phyloP scores from a whole-genome alignment of 2,797 vertebrate genomes.

The Vespertilio murinus region DNA sequence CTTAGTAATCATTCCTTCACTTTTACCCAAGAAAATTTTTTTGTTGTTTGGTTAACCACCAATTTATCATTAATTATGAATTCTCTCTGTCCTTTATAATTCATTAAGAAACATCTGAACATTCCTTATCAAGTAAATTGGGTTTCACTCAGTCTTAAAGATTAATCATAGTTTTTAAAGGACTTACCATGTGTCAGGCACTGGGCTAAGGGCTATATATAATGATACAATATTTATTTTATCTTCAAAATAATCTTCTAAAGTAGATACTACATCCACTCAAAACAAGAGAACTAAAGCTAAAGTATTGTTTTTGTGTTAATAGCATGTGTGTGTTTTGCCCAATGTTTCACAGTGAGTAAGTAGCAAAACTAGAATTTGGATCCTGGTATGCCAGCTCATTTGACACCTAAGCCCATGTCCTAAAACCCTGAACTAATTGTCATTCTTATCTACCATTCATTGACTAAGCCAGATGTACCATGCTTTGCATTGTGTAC shows the following conservation, averaged over 20 bases:
- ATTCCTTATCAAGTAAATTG: conserved; percentile 25
- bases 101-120: conserved; percentile 34
- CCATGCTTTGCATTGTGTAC: background rate
- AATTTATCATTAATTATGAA: conserved; percentile 45
- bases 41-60: conserved; percentile 31
- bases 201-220: background rate
- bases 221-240: conserved; percentile 29
- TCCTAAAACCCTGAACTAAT: background rate
- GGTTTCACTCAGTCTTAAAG: background rate
- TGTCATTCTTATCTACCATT: background rate
- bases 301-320: background rate
- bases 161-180: background rate
- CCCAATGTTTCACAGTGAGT: background rate
- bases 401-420: background rate
- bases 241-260: background rate
- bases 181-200: background rate
- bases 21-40: background rate
- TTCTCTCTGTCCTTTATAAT: conserved; percentile 25
- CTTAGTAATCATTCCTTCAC: background rate
- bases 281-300: background rate
- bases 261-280: background rate
- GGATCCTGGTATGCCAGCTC: background rate
- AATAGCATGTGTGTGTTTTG: background rate
- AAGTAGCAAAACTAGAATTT: background rate
- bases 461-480: background rate